These are phyloP conservation scores for Chionis minor DNA, from an alignment of 2,113 vertebrate genomes.

Conservation along the genomic window DNA sequence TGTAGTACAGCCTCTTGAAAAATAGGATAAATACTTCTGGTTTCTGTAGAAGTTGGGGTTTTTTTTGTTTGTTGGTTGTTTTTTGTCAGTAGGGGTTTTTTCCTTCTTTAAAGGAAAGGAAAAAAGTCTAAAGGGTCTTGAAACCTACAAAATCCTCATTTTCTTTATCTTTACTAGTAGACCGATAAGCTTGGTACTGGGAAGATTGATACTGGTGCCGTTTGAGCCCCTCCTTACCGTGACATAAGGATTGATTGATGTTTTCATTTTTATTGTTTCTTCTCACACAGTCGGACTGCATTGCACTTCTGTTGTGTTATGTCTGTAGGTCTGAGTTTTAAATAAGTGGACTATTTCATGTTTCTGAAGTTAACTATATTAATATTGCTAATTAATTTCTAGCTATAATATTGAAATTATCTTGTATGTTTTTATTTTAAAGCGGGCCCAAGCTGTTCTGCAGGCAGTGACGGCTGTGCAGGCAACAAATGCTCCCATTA, in stretches of 20 bases:
- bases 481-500: constrained; percentile 86
- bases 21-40: not conserved
- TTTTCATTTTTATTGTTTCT: not conserved
- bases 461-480: constrained; percentile 90
- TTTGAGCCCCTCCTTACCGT: not conserved
- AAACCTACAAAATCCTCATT: not conserved
- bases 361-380: not conserved
- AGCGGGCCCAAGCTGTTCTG: constrained; percentile 91
- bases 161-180: not conserved
- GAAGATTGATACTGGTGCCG: not conserved
- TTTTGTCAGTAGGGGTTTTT: not conserved
- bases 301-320: not conserved
- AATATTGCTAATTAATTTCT: not conserved
- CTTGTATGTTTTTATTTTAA: not conserved
- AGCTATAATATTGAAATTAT: not conserved
- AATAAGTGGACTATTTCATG: not conserved
- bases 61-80: not conserved
- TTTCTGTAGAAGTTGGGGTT: not conserved
- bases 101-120: not conserved
- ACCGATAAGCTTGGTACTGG: not conserved
- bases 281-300: not conserved
- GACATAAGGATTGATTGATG: not conserved
- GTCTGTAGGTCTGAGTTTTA: constrained; percentile 1
- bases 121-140: not conserved
- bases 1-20: not conserved